Evolutionary conservation across 2,113 vertebrate genomes (phyloP), one percentile per base, ranked within the genome.

Genomic region (Hippoglossus stenolepis): DNA sequence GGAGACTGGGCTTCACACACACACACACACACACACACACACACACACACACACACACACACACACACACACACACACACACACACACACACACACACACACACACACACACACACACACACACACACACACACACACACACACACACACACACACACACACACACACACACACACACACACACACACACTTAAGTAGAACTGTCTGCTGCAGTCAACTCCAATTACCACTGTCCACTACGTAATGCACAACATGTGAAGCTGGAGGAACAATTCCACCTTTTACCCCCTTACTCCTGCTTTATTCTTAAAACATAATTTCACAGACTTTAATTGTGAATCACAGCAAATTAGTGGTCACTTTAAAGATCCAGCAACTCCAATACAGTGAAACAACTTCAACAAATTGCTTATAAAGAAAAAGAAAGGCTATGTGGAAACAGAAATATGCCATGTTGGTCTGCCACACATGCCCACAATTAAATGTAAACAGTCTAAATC

Each of bases 221-320:
- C 87, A 85, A 87, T 93, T 93, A 89, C 83, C 74, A 83, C 72
- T 73, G 89, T 91, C 85, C 88, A 87, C 79, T 92, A 74, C 74
- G 35, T 91, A 90, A 94, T 90, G 80, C 66, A 80, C 83, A 91
- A 90, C 90, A 94, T 91, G 84, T 91, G 92, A 91, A 90, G 75
- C 68, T 57, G 71, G 64, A 72, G 80, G 74, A 89, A 90, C 75
- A 84, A 71, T 84, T 87, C 84, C 68, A 69, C 67, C 38, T 83
- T 85, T 82, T 75, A 65, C 43, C 69, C 67, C 70, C 12, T 21
- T 38, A 51, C 21, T 63, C 38, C 35, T n/a, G 9, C 38, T 14
- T 23, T 21, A 77, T 74, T 86, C 60, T 47, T 61, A 62, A 84
- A 85, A 82, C 79, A 66, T 54, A 43, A 80, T 82, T 88, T 89